Conservation (phyloP, 2,113 vertebrate genomes). For the Regulus satrapa region DNA sequence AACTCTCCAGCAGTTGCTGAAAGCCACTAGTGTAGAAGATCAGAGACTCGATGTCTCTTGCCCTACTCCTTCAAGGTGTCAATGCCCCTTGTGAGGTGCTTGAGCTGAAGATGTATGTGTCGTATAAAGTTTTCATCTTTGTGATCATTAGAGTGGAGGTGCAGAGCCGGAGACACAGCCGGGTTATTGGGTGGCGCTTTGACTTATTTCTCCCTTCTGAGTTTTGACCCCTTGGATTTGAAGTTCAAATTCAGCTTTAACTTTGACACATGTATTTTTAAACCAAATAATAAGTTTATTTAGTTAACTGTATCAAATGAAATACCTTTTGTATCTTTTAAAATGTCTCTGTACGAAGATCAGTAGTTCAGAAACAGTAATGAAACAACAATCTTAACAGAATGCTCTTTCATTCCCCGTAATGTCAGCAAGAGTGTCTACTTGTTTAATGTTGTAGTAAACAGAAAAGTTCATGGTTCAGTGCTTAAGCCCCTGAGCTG, state of each 20-base stretch:
- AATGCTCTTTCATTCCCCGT: slow-evolving; percentile 40
- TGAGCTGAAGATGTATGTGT: background rate
- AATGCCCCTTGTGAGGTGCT: background rate
- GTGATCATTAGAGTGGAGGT: background rate
- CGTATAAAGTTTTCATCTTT: background rate
- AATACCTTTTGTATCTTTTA: slow-evolving; percentile 8
- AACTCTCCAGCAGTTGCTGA: background rate
- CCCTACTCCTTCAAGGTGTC: background rate
- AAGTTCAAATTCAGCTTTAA: slow-evolving; percentile 18
- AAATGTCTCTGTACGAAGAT: background rate
- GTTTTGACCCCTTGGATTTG: background rate
- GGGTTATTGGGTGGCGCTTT: background rate
- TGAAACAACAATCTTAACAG: slow-evolving; percentile 33
- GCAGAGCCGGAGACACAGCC: background rate
- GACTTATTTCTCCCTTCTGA: background rate
- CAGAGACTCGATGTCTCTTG: background rate
- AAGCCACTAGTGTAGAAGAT: background rate
- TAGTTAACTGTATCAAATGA: slow-evolving; percentile 23
- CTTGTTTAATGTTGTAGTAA: slow-evolving; percentile 54
- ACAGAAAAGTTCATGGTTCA: slow-evolving; percentile 58
- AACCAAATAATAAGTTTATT: slow-evolving; percentile 2
- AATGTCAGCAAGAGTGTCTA: slow-evolving; percentile 50
- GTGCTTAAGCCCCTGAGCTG: slow-evolving; percentile 33
- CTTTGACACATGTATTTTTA: background rate
- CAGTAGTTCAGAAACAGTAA: background rate